phyloP scores from a whole-genome alignment of 1,140 invertebrate genomes.

The Aphis craccivora region DNA sequence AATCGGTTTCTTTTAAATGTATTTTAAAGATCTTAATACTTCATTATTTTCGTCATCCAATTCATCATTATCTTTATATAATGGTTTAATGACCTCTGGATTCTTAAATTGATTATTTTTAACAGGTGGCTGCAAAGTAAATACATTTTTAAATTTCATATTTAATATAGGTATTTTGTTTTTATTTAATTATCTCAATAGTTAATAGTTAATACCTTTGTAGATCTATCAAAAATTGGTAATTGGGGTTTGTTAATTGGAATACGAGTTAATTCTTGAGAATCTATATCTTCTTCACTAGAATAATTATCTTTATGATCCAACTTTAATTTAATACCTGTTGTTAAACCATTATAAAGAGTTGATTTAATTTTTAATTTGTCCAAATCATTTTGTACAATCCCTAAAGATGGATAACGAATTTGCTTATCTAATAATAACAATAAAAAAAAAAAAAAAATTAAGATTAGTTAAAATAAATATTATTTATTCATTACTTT shows the following conservation, averaged over 20 bases:
- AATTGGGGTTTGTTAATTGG: not conserved
- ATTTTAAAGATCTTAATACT: slow-evolving; percentile 13
- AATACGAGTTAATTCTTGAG: not conserved
- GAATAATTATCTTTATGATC: slow-evolving; percentile 24
- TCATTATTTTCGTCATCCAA: slow-evolving; percentile 40
- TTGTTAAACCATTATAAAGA: not conserved
- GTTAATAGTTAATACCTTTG: slow-evolving; percentile 32
- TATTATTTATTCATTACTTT: slow-evolving; percentile 2
- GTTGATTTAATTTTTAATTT: not conserved
- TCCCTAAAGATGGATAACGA: slow-evolving; percentile 33
- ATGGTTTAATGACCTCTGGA: slow-evolving; percentile 28
- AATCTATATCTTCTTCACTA: slow-evolving; percentile 41
- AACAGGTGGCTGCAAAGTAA: slow-evolving; percentile 7
- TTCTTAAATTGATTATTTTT: slow-evolving; percentile 27
- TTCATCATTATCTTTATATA: slow-evolving; percentile 35
- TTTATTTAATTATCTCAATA: not conserved
- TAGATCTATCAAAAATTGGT: slow-evolving; percentile 45
- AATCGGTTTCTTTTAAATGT: not conserved
- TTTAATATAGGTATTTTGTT: not conserved
- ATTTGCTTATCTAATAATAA: slow-evolving; percentile 18
- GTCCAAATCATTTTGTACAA: not conserved
- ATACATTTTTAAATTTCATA: not conserved
- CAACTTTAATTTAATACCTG: not conserved
- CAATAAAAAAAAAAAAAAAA: not conserved
- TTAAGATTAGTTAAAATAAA: not conserved